Base-by-base conservation (phyloP, 2,113 vertebrate species). In the Poecilia latipinna region DNA sequence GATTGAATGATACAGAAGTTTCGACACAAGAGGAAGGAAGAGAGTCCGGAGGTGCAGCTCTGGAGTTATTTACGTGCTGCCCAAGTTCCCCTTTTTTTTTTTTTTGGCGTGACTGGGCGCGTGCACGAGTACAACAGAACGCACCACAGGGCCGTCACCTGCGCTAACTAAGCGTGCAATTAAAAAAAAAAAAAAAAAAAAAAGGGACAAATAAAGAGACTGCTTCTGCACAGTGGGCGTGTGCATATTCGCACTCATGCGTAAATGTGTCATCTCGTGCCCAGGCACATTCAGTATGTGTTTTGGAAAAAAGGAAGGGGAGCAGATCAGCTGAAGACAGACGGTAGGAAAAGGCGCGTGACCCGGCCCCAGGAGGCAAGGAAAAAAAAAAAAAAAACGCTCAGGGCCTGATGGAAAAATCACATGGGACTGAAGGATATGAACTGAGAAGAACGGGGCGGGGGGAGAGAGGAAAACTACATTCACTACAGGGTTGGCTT, bases 271-370 rank as follows among this genome's bases (percentile, higher is more conserved):
- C 44, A 71, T 80, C 82, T 76, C 68, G 37, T 88, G 89, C 70
- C 74, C 61, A 65, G 82, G 42, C 86, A 83, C 48, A 87, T 87
- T 78, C 62, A 62, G 51, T 8, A 63, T 71, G 63, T 84, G 83
- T 88, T 86, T 80, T 88, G 86, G 77, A 90, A 90, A 86, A 66
- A 81, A 67, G 7, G 32, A 13, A n/a, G 35, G 42, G 29, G 33
- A 63, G 68, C 39, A 42, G 70, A 85, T 75, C 76, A 77, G 73
- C 71, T 77, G 32, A 72, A 78, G 69, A 61, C 60, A 51, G 51
- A 63, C 57, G 54, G 42, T 13, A 68, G 82, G 80, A 78, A 86
- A 86, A 80, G 62, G 44, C 75, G 68, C 57, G 65, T 69, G 65
- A 83, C 76, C 77, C 70, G 75, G 63, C 75, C 78, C 60, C 75